phyloP scores from a whole-genome alignment of 2,797 vertebrate species.

The Hydrocynus forskahlii region DNA sequence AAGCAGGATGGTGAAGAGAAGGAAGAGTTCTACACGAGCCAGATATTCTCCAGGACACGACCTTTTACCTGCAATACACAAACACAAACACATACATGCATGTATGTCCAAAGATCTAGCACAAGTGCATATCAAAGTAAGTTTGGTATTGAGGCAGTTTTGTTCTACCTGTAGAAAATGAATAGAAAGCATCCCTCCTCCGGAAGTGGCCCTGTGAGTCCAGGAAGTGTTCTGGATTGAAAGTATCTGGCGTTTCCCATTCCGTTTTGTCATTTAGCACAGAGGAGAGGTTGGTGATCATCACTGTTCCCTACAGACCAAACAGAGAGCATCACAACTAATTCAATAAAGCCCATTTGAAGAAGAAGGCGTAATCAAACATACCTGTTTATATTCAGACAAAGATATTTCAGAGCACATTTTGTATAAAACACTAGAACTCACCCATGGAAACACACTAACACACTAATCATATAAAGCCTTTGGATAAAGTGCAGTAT shows the following conservation, averaged over 20 bases:
- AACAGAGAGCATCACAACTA: neutral
- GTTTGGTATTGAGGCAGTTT: neutral
- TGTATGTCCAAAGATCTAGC: no score
- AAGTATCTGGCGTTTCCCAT: slow-evolving; percentile 74
- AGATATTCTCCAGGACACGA: slow-evolving; percentile 51
- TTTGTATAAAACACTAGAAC: neutral
- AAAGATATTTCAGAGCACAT: neutral
- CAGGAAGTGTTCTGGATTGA: slow-evolving; percentile 79
- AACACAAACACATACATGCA: neutral
- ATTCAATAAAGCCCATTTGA: neutral
- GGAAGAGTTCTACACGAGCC: slow-evolving; percentile 54
- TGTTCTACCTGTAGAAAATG: slow-evolving; percentile 75
- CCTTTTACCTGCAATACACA: slow-evolving; percentile 50
- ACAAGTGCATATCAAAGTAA: neutral
- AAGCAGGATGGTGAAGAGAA: slow-evolving; percentile 45
- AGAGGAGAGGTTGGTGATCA: slow-evolving; percentile 63
- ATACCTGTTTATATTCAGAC: neutral
- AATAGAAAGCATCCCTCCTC: slow-evolving; percentile 72
- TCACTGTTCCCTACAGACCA: slow-evolving; percentile 47
- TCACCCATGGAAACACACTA: neutral
- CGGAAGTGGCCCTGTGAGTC: slow-evolving; percentile 74
- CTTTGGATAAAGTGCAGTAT: neutral
- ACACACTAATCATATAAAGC: neutral
- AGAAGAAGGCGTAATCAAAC: neutral
- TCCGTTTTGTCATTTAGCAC: slow-evolving; percentile 71